Evolutionary conservation across 2,888 invertebrate genomes (phyloP).

Genomic region (Cloeon dipterum): DNA sequence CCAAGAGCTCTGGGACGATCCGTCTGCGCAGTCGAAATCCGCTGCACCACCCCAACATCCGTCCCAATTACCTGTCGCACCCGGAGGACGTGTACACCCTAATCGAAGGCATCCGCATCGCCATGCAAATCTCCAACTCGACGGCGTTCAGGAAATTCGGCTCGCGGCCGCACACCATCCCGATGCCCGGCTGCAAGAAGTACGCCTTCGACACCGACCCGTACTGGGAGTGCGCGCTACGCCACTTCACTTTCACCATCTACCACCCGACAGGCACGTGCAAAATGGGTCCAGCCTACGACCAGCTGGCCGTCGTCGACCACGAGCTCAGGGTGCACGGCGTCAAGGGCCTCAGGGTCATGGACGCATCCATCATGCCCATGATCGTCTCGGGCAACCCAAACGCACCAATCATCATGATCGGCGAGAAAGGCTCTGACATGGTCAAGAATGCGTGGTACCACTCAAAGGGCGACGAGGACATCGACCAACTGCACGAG

Average conservation of each 20-base stretch:
- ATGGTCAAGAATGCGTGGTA: conserved; percentile 71
- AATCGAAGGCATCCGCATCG: conserved; percentile 66
- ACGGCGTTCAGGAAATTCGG: conserved; percentile 60
- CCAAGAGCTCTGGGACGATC: conserved; percentile 74
- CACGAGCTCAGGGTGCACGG: conserved; percentile 54
- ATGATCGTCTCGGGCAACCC: conserved; percentile 74
- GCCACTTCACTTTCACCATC: conserved; percentile 59
- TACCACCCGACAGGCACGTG: conserved; percentile 70
- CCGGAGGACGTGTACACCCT: conserved; percentile 55
- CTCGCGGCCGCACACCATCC: conserved; percentile 52
- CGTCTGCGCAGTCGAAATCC: conserved; percentile 61
- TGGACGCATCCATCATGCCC: conserved; percentile 76
- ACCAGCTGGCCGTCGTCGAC: conserved; percentile 58
- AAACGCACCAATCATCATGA: conserved; percentile 76
- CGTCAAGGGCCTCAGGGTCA: conserved; percentile 49
- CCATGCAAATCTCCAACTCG: conserved; percentile 53
- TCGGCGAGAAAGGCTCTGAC: conserved; percentile 72
- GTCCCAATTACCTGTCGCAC: conserved; percentile 80
- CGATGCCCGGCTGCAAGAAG: conserved; percentile 61
- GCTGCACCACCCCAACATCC: conserved; percentile 57
- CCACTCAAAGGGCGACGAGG: background rate
- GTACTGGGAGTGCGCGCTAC: conserved; percentile 67
- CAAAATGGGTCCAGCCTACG: conserved; percentile 63
- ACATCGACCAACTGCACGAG: no score
- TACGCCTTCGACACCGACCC: conserved; percentile 49